A percentile compares a stretch with the other conserved stretches of the same genome.
phyloP scores from a whole-genome alignment of 2,888 invertebrate genomes.

The Megamerina dolium region DNA sequence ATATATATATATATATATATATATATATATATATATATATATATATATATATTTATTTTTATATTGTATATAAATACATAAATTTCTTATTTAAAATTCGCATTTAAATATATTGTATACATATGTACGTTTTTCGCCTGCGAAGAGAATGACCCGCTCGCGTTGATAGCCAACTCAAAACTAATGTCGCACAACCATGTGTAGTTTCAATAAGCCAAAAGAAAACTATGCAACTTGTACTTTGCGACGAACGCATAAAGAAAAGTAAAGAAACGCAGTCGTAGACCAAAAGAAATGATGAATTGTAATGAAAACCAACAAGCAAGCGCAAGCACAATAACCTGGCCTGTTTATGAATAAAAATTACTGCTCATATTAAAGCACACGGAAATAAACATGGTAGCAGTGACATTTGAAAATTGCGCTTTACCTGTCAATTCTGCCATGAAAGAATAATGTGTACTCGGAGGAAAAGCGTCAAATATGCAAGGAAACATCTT shows the following conservation, averaged over 20 bases:
- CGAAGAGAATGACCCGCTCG: conserved; percentile 52
- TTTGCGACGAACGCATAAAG: neutral
- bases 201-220: conserved; percentile 31
- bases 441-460: no score
- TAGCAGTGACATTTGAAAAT: no score
- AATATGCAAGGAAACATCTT: no score
- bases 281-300: neutral
- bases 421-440: no score
- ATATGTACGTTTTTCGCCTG: conserved; percentile 49
- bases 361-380: no score
- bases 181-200: conserved; percentile 46
- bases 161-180: conserved; percentile 53
- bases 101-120: no score
- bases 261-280: neutral
- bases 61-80: conserved; percentile 19
- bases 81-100: conserved; percentile 20
- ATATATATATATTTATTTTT: conserved; percentile 13
- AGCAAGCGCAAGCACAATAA: conserved; percentile 6
- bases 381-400: no score
- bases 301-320: neutral
- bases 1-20: conserved; percentile 3
- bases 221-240: conserved; percentile 16
- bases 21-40: conserved; percentile 7
- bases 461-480: no score
- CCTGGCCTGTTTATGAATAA: no score